Base-by-base conservation (phyloP, 2,797 vertebrate genomes). In the Acrossocheilus fasciatus region DNA sequence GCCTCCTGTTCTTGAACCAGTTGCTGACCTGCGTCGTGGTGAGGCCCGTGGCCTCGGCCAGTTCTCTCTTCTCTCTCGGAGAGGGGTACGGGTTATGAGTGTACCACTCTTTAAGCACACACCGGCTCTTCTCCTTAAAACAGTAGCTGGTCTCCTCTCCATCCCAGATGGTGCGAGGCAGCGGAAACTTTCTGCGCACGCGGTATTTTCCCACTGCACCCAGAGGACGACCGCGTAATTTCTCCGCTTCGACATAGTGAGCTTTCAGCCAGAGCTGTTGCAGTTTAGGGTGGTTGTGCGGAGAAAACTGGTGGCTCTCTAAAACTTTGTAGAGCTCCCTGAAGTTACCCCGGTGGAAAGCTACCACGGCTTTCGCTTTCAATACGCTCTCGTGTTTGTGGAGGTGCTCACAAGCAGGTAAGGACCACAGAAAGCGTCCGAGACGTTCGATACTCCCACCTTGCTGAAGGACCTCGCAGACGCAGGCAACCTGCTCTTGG, bases 321-420 rank as follows among this genome's bases (percentile, higher is more conserved):
- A 96, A 91, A 76, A 96, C 95, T 89, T 96, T 96, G 90, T 96
- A 96, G 80, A 96, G 95, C 90, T 96, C 96, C 84, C 96, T 94
- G 91, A 96, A 96, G 93, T 96, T 96, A 52, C 95, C 96, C 70
- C 95, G 91, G 91, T 96, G 95, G 89, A 96, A 96, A 45, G 96
- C 95, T 82, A 96, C 96, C 92, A 96, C 96, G 1, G 96, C 95
- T 91, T 97, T 96, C 91, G 96, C 96, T 92, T 96, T 97, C 86
- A 97, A 94, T 86, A 97, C 96, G 79, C 95, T 96, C 88, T 97
- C 96, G 91, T 96, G 96, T 93, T 96, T 96, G 91, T 96, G 96
- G 84, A 97, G 96, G 93, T 97, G 96, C 88, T 97, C 96, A 87
- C 96, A 96, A 73, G 96, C 96, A 20, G 96, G 96, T 86, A 96